Conservation (phyloP, 2,113 vertebrate genomes). For the Trachemys scripta region DNA sequence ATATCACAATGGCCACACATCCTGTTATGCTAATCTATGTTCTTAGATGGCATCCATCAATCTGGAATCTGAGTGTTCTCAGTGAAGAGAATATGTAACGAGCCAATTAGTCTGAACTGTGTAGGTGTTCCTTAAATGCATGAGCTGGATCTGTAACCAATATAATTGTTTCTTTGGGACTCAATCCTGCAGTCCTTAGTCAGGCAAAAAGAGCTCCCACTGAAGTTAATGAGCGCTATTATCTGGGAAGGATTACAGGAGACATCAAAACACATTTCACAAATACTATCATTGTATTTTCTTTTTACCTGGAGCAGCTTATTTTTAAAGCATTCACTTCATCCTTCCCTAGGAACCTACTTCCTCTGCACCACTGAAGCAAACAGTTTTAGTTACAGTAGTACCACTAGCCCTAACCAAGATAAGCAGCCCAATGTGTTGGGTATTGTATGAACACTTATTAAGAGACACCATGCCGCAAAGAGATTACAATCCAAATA, state of each 20-base stretch:
- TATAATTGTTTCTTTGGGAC: neutral
- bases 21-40: neutral
- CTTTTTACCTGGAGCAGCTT: neutral
- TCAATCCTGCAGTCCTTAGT: neutral
- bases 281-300: too few relatives aligned
- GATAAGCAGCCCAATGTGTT: neutral
- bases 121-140: neutral
- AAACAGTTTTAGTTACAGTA: neutral
- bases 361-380: neutral
- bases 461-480: neutral
- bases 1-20: neutral
- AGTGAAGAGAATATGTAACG: neutral
- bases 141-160: neutral
- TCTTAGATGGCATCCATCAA: neutral
- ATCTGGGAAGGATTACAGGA: neutral
- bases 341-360: neutral
- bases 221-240: neutral
- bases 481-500: neutral
- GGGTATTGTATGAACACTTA: neutral
- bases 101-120: neutral
- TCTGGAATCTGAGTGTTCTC: neutral
- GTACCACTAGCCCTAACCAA: neutral
- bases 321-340: neutral
- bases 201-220: neutral
- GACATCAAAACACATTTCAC: neutral